phyloP scores from a whole-genome alignment of 1,140 invertebrate species.

The Diuraphis noxia region DNA sequence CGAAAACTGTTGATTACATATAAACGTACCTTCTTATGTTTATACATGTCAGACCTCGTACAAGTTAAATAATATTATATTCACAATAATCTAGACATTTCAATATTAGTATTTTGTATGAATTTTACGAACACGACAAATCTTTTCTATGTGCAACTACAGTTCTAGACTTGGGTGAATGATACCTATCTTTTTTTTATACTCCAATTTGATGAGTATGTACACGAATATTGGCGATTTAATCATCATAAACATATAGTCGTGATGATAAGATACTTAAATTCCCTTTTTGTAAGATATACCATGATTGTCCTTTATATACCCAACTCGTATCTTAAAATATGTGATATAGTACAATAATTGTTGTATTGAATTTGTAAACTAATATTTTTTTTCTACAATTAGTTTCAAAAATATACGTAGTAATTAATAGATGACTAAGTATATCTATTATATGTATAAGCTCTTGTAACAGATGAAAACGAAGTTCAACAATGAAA shows the following conservation, averaged over 20 bases:
- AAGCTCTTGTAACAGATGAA: no score
- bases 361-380: not conserved
- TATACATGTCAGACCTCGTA: not conserved
- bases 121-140: not conserved
- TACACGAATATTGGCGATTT: not conserved
- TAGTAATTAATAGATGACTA: not conserved
- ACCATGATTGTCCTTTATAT: not conserved
- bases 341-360: not conserved
- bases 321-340: not conserved
- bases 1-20: not conserved
- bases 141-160: not conserved
- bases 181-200: not conserved
- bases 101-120: not conserved
- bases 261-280: not conserved
- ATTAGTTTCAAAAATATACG: not conserved
- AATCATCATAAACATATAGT: not conserved
- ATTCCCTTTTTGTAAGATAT: not conserved
- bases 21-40: not conserved
- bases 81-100: not conserved
- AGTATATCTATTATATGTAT: no score
- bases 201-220: not conserved
- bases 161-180: no score
- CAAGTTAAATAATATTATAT: not conserved
- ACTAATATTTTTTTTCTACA: not conserved
- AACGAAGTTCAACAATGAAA: not conserved